Percentiles rank a stretch among this genome's conserved stretches.
Conservation (phyloP, 2,888 invertebrate species). For the Geotrupes spiniger region DNA sequence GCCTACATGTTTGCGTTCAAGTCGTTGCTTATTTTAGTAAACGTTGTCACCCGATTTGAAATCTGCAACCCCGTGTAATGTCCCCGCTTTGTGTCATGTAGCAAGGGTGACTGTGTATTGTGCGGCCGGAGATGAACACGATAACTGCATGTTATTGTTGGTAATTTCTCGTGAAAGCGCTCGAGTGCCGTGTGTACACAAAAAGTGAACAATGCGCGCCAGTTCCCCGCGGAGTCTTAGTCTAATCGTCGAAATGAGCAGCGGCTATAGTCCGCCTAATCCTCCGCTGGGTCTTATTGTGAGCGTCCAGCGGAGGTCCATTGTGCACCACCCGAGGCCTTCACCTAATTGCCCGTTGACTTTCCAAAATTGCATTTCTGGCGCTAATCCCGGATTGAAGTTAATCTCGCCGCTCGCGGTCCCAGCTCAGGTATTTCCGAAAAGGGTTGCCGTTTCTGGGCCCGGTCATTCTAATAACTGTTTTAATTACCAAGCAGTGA, state of each 20-base stretch:
- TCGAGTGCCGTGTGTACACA: constrained; percentile 1
- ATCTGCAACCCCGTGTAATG: constrained; percentile 13
- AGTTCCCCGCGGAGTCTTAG: constrained; percentile 16
- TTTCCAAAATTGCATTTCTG: constrained; percentile 21
- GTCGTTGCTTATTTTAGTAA: no score
- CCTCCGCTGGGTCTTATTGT: constrained; percentile 19
- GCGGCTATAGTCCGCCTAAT: constrained; percentile 22
- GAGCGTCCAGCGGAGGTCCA: constrained; percentile 14
- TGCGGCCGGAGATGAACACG: constrained; percentile 20
- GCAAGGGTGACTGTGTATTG: constrained; percentile 15
- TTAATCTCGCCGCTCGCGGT: constrained; percentile 9
- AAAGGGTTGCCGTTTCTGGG: constrained; percentile 13
- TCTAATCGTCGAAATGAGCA: constrained; percentile 22
- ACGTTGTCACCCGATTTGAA: not conserved
- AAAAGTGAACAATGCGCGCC: constrained; percentile 5
- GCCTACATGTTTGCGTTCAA: no score
- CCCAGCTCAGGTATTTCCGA: constrained; percentile 15
- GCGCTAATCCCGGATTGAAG: constrained; percentile 7
- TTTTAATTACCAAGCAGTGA: constrained; percentile 17
- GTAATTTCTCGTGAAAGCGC: constrained; percentile 29
- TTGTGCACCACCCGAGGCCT: constrained; percentile 15
- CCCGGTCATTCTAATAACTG: constrained; percentile 12
- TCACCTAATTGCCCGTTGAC: constrained; percentile 21
- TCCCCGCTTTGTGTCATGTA: constrained; percentile 13
- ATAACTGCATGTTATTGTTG: constrained; percentile 28